Conservation (phyloP, 2,113 vertebrate genomes). For the Lepus europaeus region DNA sequence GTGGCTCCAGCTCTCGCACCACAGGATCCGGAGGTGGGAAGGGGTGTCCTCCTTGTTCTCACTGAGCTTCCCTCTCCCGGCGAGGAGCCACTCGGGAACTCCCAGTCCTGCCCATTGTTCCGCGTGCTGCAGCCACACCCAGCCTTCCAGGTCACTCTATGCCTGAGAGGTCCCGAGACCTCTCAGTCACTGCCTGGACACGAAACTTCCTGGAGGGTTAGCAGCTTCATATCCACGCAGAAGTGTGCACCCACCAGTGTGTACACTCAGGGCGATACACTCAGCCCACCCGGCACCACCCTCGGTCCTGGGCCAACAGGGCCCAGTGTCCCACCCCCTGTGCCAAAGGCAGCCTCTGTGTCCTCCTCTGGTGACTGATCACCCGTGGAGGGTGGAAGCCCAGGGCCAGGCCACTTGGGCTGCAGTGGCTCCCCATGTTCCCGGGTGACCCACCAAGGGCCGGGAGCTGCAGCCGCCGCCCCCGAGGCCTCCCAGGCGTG, state of each 20-base stretch:
- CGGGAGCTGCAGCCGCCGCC: no score
- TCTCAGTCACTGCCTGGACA: neutral
- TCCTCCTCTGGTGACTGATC: neutral
- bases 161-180: neutral
- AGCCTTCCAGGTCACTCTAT: neutral
- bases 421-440: no score
- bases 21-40: neutral
- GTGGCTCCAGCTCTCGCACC: neutral
- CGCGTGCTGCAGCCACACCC: neutral
- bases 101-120: neutral
- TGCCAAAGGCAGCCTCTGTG: neutral
- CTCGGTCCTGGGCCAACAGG: neutral
- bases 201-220: neutral
- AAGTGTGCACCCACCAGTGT: no score
- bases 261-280: neutral
- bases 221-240: neutral
- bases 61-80: neutral
- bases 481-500: no score
- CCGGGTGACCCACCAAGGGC: no score
- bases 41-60: neutral
- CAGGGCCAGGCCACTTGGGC: no score
- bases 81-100: no score
- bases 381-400: no score
- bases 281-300: neutral
- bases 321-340: neutral